Percentiles rank a stretch among this genome's conserved stretches.
Conservation (phyloP, 1,140 invertebrate species). For the Chionoecetes opilio region DNA sequence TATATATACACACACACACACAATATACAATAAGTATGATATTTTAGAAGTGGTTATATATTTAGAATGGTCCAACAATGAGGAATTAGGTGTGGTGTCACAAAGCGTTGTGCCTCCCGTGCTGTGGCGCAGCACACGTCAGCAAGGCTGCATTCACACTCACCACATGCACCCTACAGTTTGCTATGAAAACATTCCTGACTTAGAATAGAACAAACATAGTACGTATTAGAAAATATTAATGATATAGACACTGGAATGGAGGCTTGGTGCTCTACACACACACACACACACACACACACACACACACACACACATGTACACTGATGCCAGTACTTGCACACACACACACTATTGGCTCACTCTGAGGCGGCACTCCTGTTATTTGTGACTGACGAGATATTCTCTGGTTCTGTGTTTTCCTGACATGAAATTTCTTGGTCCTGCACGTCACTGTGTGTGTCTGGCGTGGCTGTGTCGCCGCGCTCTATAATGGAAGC, state of each 20-base stretch:
- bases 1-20: too few relatives aligned
- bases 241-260: neutral
- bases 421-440: conserved; percentile 65
- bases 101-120: neutral
- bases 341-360: conserved; percentile 38
- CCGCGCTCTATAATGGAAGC: conserved; percentile 79
- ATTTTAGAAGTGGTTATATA: too few relatives aligned
- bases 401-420: conserved; percentile 58
- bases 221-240: neutral
- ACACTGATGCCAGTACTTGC: neutral
- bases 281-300: neutral
- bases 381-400: neutral
- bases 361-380: conserved; percentile 69
- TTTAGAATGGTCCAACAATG: neutral
- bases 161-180: neutral
- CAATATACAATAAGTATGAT: too few relatives aligned
- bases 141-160: neutral
- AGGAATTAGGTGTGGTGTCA: neutral
- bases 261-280: neutral
- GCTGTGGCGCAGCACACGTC: neutral
- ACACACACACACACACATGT: neutral
- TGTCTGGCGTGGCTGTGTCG: conserved; percentile 79
- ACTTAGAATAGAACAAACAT: neutral
- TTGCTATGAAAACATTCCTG: neutral
- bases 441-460: conserved; percentile 79